These are phyloP conservation scores for Halcyon chelicuti DNA, from an alignment of 2,797 vertebrate genomes.

Conservation along the genomic window DNA sequence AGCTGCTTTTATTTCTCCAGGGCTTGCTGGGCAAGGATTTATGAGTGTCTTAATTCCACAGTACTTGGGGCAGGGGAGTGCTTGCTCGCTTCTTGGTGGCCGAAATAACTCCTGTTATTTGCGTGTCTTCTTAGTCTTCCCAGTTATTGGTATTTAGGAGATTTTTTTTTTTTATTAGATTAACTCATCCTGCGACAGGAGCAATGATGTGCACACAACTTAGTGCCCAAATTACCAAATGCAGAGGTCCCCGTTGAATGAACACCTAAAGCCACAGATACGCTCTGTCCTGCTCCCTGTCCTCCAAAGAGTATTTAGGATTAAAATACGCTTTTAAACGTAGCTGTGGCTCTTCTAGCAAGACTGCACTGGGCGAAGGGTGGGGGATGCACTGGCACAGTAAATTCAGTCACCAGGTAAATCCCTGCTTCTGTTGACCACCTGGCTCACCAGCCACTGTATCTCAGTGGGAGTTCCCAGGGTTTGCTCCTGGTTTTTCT, in stretches of 20 bases:
- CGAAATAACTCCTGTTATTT: not conserved
- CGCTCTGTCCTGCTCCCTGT: not conserved
- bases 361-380: fast-evolving
- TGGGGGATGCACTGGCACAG: not conserved
- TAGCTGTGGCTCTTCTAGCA: not conserved
- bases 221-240: not conserved
- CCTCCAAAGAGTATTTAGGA: not conserved
- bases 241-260: not conserved
- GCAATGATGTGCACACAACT: fast-evolving
- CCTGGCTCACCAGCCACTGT: not conserved
- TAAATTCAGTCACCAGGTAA: not conserved
- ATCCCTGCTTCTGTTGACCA: not conserved
- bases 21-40: slow-evolving; percentile 50
- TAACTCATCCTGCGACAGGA: not conserved
- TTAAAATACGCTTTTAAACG: not conserved
- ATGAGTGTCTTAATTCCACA: slow-evolving; percentile 26
- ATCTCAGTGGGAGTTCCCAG: not conserved
- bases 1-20: slow-evolving; percentile 64
- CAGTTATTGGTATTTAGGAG: not conserved
- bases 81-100: not conserved
- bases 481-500: not conserved
- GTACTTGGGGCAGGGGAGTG: not conserved
- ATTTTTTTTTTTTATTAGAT: not conserved
- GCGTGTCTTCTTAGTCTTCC: not conserved
- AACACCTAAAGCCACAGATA: not conserved